Percentiles rank a stretch among this genome's conserved stretches.
phyloP scores from a whole-genome alignment of 2,113 vertebrate species.

The Cheirogaleus medius region DNA sequence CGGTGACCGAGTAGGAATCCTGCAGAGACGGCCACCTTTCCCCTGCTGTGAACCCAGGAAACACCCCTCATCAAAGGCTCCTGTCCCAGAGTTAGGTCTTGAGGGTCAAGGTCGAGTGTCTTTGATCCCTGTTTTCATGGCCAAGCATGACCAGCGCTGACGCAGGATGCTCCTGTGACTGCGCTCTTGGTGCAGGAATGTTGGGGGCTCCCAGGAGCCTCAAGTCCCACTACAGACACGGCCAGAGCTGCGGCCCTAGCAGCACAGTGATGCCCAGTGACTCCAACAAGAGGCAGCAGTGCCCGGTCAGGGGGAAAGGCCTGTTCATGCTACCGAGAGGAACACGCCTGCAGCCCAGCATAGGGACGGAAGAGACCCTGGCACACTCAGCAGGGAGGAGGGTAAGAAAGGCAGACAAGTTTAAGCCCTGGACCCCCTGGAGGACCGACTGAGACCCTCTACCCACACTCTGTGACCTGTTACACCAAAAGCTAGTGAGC shows the following conservation, averaged over 20 bases:
- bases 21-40: no score
- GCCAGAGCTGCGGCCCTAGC: neutral
- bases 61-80: neutral
- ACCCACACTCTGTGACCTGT: no score
- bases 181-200: fast-evolving
- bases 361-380: neutral
- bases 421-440: no score
- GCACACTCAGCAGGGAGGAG: neutral
- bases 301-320: neutral
- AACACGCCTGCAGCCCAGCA: fast-evolving
- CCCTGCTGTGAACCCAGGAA: neutral
- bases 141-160: neutral
- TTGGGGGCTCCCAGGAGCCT: neutral
- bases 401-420: no score
- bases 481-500: neutral
- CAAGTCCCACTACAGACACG: neutral
- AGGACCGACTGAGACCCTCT: neutral
- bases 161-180: fast-evolving
- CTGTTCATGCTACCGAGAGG: neutral
- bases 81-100: neutral
- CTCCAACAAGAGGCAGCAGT: neutral
- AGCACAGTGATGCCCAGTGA: neutral
- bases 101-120: neutral
- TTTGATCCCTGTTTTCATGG: no score
- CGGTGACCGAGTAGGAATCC: neutral